A percentile compares a stretch with the other conserved stretches of the same genome.
Conservation (phyloP, 2,113 vertebrate species). For the Smithornis capensis region DNA sequence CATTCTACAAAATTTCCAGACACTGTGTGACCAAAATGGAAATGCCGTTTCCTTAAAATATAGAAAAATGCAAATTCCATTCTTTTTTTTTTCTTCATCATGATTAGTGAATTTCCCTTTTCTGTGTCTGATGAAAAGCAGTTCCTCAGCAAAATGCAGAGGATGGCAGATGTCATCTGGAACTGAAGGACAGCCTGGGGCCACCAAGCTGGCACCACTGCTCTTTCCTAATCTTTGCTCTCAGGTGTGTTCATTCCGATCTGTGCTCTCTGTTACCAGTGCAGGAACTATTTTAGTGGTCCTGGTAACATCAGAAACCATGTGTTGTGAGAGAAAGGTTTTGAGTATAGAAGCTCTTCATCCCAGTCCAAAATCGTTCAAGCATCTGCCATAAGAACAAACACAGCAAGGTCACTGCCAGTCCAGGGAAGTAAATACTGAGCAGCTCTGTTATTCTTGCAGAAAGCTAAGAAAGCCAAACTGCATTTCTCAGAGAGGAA, state of each 20-base stretch:
- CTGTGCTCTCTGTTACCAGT: neutral
- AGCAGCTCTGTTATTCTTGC: neutral
- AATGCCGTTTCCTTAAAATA: neutral
- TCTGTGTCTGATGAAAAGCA: neutral
- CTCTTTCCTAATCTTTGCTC: neutral
- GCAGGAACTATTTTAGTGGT: neutral
- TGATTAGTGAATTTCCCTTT: neutral
- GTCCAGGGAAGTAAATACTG: neutral
- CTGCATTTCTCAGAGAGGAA: neutral
- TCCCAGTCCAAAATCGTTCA: neutral
- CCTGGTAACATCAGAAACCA: neutral
- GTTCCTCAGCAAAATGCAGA: neutral
- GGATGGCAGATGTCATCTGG: neutral
- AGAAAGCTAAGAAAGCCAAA: neutral
- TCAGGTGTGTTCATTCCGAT: neutral
- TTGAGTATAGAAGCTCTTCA: neutral
- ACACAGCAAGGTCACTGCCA: neutral
- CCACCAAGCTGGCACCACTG: neutral
- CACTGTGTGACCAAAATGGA: neutral
- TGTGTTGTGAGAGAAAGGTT: neutral
- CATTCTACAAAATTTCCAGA: neutral
- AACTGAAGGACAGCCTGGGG: neutral
- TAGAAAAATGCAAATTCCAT: neutral
- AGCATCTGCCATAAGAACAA: neutral
- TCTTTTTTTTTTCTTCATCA: neutral